Evolutionary conservation across 2,888 invertebrate species (phyloP).

Genomic region (Alloscopus bannaensis): DNA sequence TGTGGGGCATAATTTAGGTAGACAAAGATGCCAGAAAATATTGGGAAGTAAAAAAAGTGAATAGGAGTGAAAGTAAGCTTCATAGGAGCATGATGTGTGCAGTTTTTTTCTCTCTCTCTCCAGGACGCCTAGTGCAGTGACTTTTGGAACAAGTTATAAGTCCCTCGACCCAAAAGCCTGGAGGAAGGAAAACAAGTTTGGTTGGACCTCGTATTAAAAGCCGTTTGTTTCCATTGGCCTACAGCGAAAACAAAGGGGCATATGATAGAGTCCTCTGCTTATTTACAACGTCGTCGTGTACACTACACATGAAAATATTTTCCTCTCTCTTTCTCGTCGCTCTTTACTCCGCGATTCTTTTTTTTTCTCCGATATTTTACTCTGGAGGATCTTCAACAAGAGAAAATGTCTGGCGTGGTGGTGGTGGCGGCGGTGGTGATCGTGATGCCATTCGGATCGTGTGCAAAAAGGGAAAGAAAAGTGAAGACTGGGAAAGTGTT

Average conservation of each 20-base stretch:
- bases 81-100: no score
- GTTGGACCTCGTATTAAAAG: no score
- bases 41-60: background rate
- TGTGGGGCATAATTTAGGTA: no score
- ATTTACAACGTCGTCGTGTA: constrained; percentile 11
- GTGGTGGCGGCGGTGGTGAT: no score
- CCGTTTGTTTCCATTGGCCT: constrained; percentile 14
- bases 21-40: constrained; percentile 26
- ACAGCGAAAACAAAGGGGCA: constrained; percentile 1
- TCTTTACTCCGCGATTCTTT: no score
- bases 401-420: constrained; percentile 3
- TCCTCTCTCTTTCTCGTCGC: no score
- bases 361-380: constrained; percentile 26
- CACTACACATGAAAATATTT: constrained; percentile 31
- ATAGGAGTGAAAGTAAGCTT: no score
- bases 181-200: no score
- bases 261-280: background rate
- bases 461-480: constrained; percentile 30
- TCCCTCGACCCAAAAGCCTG: no score
- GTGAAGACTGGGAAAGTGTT: constrained; percentile 39
- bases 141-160: constrained; percentile 6
- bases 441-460: no score
- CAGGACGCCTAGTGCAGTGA: constrained; percentile 9
- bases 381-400: constrained; percentile 36
- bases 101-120: no score